Base-by-base conservation (phyloP, 2,797 vertebrate genomes). In the Lophura swinhoii region DNA sequence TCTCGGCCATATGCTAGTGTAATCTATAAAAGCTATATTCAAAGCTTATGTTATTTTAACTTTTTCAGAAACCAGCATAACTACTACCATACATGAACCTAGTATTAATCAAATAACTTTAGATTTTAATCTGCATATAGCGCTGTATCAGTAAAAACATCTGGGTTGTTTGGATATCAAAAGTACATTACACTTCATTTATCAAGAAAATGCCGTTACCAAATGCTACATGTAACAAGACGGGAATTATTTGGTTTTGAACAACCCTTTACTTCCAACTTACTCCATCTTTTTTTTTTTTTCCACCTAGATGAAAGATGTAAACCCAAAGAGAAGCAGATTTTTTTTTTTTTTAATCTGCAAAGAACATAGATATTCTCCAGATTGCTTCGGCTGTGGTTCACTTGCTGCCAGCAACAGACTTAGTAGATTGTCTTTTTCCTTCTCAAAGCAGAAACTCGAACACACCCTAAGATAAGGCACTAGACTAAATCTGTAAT, bases 391-490 rank as follows among this genome's bases (percentile, higher is more conserved):
- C 73, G 64, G 56, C 11, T 24, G 71, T 43, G 84, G 74, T 8
- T 46, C 84, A 81, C 51, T 56, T 89, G 77, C 73, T 92, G 88
- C 69, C 67, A 85, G 63, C 26, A 39, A 64, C 14, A 67, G 51
- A 77, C 41, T 80, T 76, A 64, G 58, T 10, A 71, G 14, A 75
- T 67, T 53, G 35, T 35, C 16, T 23, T 72, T 78, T 88, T 91
- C n/a, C 58, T 70, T 49, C 53, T 77, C 44, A 49, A 71, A 58
- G 23, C 81, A 64, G n/a, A 88, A 95, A 90, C 60, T 31, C 24
- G 20, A 94, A 91, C 87, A 95, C 89, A 51, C 76, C 85, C 85
- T 51, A 70, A 73, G 89, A 92, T 89, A 86, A 94, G 72, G 76
- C 66, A 64, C 75, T n/a, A 90, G 56, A 56, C 79, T 86, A 92